A percentile compares a stretch with the other conserved stretches of the same genome.
Conservation (phyloP, 2,797 vertebrate species). For the Sebastes kiyomatsui region DNA sequence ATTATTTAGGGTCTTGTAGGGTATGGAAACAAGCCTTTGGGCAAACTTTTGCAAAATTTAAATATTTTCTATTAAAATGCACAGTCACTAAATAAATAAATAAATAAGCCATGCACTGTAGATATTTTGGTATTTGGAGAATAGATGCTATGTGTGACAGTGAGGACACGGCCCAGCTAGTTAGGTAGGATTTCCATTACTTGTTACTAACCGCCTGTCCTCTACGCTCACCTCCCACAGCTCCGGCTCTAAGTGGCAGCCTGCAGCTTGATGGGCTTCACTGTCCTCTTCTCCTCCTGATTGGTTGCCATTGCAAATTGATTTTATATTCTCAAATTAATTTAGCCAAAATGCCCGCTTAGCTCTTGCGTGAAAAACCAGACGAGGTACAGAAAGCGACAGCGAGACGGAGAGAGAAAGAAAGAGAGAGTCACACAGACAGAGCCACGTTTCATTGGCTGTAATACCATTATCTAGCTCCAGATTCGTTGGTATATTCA, state of each 20-base stretch:
- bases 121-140: not conserved
- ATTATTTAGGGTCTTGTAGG: not conserved
- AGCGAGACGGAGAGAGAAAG: not conserved
- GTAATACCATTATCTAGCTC: conserved; percentile 46
- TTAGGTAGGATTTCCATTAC: conserved; percentile 21
- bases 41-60: not conserved
- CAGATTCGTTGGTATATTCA: conserved; percentile 41
- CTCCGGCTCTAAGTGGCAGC: conserved; percentile 29
- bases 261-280: conserved; percentile 25
- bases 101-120: not conserved
- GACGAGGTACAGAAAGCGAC: conserved; percentile 14
- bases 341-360: conserved; percentile 55
- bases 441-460: conserved; percentile 33
- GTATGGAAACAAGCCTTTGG: not conserved
- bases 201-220: conserved; percentile 31
- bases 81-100: not conserved
- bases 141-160: not conserved
- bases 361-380: conserved; percentile 25
- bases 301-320: conserved; percentile 63
- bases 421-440: not conserved
- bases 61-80: not conserved
- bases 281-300: conserved; percentile 31
- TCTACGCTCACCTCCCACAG: conserved; percentile 7
- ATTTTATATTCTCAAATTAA: conserved; percentile 63
- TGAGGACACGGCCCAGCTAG: not conserved